phyloP scores from a whole-genome alignment of 2,797 vertebrate genomes.

The Arrhamphus sclerolepis region DNA sequence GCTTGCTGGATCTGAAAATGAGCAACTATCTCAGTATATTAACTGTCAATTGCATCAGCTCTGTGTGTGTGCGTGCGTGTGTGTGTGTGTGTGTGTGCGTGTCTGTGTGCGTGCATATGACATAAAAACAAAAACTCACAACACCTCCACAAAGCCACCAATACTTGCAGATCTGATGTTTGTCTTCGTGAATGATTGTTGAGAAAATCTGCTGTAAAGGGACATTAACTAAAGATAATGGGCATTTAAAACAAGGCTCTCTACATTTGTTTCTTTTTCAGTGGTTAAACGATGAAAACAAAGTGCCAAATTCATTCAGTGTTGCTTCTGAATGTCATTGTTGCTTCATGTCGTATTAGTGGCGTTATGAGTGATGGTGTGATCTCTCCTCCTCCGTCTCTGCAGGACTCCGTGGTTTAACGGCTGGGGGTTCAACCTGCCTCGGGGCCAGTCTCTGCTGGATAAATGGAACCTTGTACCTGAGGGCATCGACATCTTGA shows the following conservation, averaged over 20 bases:
- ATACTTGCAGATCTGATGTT: neutral
- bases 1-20: too few species aligned
- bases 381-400: slow-evolving; percentile 26
- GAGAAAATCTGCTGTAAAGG: neutral
- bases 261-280: neutral
- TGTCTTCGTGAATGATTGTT: neutral
- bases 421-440: slow-evolving; percentile 98
- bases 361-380: slow-evolving; percentile 7
- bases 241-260: slow-evolving; percentile 3
- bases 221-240: neutral
- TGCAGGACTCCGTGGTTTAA: slow-evolving; percentile 98
- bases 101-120: too few species aligned
- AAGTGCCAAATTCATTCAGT: neutral
- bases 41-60: too few species aligned
- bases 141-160: too few species aligned
- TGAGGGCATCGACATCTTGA: slow-evolving; percentile 96
- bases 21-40: too few species aligned
- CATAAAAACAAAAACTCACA: too few species aligned
- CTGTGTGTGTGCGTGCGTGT: too few species aligned
- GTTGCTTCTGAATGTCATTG: slow-evolving; percentile 9
- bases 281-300: neutral
- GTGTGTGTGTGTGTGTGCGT: too few species aligned
- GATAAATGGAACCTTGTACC: slow-evolving; percentile 99
- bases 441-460: slow-evolving; percentile 96
- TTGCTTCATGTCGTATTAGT: slow-evolving; percentile 1